Evolutionary conservation across 2,113 vertebrate genomes (phyloP).

Genomic region (Ctenomys sociabilis): DNA sequence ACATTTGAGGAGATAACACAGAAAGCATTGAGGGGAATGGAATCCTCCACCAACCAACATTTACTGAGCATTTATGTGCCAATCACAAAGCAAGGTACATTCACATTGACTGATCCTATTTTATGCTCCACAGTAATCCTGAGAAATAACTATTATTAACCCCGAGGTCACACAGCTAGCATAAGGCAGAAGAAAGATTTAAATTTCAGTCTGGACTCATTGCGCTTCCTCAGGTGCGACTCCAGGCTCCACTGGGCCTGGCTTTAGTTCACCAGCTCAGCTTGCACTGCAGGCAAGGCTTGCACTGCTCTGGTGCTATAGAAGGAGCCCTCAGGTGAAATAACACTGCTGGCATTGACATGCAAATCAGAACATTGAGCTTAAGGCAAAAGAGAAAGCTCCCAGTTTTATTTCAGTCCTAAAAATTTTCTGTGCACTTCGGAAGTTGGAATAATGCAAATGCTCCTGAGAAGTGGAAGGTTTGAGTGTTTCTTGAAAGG

Average conservation of each 20-base stretch:
- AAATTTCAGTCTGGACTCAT: background rate
- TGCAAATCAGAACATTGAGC: slow-evolving; percentile 41
- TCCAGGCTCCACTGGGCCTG: background rate
- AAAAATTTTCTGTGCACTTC: background rate
- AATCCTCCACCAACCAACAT: background rate
- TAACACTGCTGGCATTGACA: background rate
- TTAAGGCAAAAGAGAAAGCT: slow-evolving; percentile 49
- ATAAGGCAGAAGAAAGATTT: background rate
- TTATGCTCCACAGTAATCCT: background rate
- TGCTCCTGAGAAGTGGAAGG: slow-evolving; percentile 40
- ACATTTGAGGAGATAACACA: slow-evolving; percentile 3
- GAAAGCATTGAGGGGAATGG: background rate
- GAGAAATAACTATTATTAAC: slow-evolving; percentile 37
- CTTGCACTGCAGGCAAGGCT: background rate
- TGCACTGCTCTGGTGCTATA: background rate
- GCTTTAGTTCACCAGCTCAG: background rate
- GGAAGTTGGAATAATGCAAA: slow-evolving; percentile 26
- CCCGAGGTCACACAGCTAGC: background rate
- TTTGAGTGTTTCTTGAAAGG: background rate
- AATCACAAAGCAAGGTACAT: slow-evolving; percentile 34
- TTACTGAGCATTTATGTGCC: slow-evolving; percentile 40
- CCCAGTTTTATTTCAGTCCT: slow-evolving; percentile 32
- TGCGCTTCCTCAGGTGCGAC: background rate
- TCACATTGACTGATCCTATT: slow-evolving; percentile 37
- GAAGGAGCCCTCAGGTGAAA: slow-evolving; percentile 56